Evolutionary conservation across 2,797 vertebrate genomes (phyloP).

Genomic region (Sebastes minor): DNA sequence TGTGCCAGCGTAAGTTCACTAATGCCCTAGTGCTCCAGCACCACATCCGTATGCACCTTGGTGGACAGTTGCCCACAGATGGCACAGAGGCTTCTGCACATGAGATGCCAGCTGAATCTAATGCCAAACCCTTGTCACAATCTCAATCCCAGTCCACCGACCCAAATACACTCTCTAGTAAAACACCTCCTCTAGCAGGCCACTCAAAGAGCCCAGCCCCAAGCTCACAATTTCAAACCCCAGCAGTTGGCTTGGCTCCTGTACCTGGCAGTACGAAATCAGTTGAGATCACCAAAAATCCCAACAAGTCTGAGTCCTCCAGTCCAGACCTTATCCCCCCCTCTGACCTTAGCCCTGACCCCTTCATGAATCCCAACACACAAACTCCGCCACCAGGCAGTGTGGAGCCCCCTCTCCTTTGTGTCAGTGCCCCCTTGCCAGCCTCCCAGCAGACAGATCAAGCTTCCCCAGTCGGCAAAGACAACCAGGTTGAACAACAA

Average conservation of each 20-base stretch:
- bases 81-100: constrained; percentile 66
- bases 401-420: constrained; percentile 72
- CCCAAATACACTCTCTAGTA: constrained; percentile 37
- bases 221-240: constrained; percentile 55
- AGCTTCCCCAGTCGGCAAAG: constrained; percentile 30
- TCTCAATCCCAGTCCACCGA: constrained; percentile 61
- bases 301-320: constrained; percentile 68
- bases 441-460: constrained; percentile 43
- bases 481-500: constrained; percentile 48
- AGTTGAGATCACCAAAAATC: constrained; percentile 59
- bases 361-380: constrained; percentile 68
- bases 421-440: constrained; percentile 59
- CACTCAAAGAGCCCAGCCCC: constrained; percentile 37
- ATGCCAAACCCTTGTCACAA: constrained; percentile 61
- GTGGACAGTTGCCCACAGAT: constrained; percentile 88
- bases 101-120: constrained; percentile 63
- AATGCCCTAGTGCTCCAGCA: constrained; percentile 93
- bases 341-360: constrained; percentile 80
- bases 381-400: constrained; percentile 62
- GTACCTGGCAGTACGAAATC: constrained; percentile 47
- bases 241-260: constrained; percentile 21
- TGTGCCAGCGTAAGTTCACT: constrained; percentile 93
- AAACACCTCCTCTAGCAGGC: constrained; percentile 35
- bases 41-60: constrained; percentile 93
- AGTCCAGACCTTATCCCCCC: constrained; percentile 79